These are phyloP conservation scores for Edolisoma coerulescens DNA, from an alignment of 2,113 vertebrate genomes.

Conservation along the genomic window DNA sequence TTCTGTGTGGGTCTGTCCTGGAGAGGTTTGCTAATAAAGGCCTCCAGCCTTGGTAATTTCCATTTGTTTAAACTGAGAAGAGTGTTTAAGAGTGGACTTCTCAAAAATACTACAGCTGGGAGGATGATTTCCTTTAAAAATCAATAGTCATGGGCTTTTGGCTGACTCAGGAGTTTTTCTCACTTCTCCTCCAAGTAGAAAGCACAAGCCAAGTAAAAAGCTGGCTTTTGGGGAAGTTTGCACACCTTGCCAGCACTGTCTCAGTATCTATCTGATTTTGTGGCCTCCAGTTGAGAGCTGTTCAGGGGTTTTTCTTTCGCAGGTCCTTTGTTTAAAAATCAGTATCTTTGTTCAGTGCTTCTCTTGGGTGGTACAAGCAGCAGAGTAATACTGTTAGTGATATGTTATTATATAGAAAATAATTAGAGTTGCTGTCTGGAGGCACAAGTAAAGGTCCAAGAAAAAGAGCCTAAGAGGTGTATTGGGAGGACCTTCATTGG, in stretches of 20 bases:
- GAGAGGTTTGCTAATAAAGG: neutral
- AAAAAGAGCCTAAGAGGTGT: neutral
- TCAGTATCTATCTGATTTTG: neutral
- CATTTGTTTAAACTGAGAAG: neutral
- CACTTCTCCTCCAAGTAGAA: neutral
- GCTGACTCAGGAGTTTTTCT: neutral
- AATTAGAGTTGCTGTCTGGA: neutral
- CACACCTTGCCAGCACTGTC: neutral
- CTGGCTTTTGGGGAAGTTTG: neutral
- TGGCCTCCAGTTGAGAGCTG: neutral
- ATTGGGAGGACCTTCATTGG: neutral
- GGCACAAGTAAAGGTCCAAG: neutral
- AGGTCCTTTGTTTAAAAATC: neutral
- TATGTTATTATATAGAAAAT: neutral
- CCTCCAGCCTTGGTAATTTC: neutral
- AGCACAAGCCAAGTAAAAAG: neutral
- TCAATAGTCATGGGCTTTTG: neutral
- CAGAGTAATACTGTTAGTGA: neutral
- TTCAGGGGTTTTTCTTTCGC: neutral
- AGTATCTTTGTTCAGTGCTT: neutral
- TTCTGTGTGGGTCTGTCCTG: neutral
- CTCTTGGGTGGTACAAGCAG: neutral
- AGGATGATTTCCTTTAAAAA: neutral
- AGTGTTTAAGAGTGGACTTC: neutral
- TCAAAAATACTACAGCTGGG: neutral